Base-by-base conservation (phyloP, 2,797 vertebrate species). In the Microtus californicus region DNA sequence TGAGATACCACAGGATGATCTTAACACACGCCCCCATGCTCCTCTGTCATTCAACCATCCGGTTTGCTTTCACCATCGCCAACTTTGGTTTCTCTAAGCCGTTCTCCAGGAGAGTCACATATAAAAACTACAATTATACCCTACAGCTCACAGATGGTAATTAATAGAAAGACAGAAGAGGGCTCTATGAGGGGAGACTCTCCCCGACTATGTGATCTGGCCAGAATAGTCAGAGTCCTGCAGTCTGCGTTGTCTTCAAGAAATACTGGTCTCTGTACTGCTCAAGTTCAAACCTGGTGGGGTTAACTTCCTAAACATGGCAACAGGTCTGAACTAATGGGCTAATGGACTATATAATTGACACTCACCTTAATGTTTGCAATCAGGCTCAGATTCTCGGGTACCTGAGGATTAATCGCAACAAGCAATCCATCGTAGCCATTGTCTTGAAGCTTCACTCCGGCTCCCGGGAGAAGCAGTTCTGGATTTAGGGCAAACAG, bases 351-450 rank as follows among this genome's bases (percentile, higher is more conserved):
- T 82, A 77, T 6, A 45, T 54, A 48, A 27, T 45, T 43, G 37
- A 21, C 65, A 97, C 97, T 98, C 92, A 98, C 98, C 98, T 97
- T 97, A 83, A 98, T 96, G 45, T 93, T 97, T 48, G 86, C 14
- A 65, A 98, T 73, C 45, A 98, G 97, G 19, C 95, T 93, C 69
- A 82, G 85, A 71, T 98, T 94, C 95, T 98, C 97, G 0, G 94
- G 69, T 31, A 98, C 97, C 40, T 73, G 96, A 14, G 97, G 97
- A 87, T 97, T 95, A 56, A 98, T 95, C 6, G 97, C 98, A 31
- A 97, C 7, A 2, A 98, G 96, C 48, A 98, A 51, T 83, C 95
- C 97, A 3, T 98, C 74, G 37, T 98, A 98, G 9, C 97, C 98
- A 37, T 97, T 96, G 56, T 95, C 97, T 79, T 13, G 95, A 56